Conservation (phyloP, 2,797 vertebrate species). For the Serranus cabrilla region DNA sequence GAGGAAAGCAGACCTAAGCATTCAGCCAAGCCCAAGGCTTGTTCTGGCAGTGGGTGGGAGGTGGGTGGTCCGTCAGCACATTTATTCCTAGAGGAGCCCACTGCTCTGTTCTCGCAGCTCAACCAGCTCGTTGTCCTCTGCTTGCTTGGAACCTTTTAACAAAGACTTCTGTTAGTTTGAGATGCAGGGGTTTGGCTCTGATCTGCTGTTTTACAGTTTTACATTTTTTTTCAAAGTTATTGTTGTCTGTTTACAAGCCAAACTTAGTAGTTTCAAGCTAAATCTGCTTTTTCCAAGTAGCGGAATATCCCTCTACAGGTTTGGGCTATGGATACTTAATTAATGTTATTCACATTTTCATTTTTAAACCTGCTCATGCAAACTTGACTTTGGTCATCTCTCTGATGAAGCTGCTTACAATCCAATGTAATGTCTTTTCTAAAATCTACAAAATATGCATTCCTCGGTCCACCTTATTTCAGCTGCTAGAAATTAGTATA, state of each 20-base stretch:
- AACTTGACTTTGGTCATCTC: neutral
- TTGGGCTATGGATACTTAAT: neutral
- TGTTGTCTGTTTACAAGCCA: constrained; percentile 4
- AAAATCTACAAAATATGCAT: neutral
- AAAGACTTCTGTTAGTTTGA: constrained; percentile 63
- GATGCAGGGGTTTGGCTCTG: constrained; percentile 36
- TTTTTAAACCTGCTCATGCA: neutral
- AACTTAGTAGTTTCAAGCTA: neutral
- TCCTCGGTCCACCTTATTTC: neutral
- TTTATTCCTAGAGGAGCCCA: constrained; percentile 72
- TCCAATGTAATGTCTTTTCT: neutral
- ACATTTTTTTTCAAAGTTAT: neutral
- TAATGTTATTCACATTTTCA: neutral
- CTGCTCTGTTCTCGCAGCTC: constrained; percentile 59
- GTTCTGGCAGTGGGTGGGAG: constrained; percentile 73
- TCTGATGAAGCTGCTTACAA: neutral
- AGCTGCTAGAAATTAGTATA: neutral
- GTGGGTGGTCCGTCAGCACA: constrained; percentile 79
- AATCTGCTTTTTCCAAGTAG: neutral
- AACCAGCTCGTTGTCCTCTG: constrained; percentile 75
- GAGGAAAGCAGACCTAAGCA: constrained; percentile 62
- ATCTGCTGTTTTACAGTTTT: constrained; percentile 11
- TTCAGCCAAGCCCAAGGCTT: constrained; percentile 66
- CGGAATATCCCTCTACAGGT: neutral
- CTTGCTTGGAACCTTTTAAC: constrained; percentile 56